Percentiles rank a stretch among this genome's conserved stretches.
These are phyloP conservation scores for Phortica okadai DNA, from an alignment of 2,888 invertebrate genomes.

Conservation along the genomic window DNA sequence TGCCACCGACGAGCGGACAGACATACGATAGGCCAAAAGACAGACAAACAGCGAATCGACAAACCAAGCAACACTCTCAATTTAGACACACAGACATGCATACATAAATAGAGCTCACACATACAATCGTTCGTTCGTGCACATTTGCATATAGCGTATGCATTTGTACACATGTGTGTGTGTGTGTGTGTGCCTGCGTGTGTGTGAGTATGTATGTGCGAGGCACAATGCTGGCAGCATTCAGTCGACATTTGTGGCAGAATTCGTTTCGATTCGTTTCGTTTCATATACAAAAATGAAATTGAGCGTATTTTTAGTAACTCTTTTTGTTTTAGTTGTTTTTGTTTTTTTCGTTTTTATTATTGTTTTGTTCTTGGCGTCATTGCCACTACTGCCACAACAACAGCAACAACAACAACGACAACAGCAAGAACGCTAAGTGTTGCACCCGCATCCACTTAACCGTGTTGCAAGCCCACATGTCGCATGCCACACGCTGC, in stretches of 20 bases:
- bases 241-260: slow-evolving; percentile 4
- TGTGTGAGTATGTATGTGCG: background rate
- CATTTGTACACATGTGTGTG: background rate
- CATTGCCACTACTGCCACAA: background rate
- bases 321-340: slow-evolving; percentile 39
- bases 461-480: background rate
- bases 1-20: background rate
- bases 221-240: background rate
- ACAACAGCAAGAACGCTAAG: background rate
- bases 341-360: slow-evolving; percentile 32
- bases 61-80: background rate
- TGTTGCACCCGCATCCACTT: background rate
- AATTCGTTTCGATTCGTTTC: background rate
- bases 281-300: slow-evolving; percentile 40
- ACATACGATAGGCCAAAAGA: background rate
- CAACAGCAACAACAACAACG: background rate
- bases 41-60: background rate
- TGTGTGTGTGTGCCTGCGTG: background rate
- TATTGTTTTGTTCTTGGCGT: slow-evolving; percentile 35
- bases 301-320: slow-evolving; percentile 53
- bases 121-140: background rate
- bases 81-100: slow-evolving; percentile 2
- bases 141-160: background rate
- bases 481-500: background rate
- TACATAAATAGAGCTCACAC: background rate